These are phyloP conservation scores for Paramisgurnus dabryanus DNA, from an alignment of 2,113 vertebrate genomes.

Conservation along the genomic window DNA sequence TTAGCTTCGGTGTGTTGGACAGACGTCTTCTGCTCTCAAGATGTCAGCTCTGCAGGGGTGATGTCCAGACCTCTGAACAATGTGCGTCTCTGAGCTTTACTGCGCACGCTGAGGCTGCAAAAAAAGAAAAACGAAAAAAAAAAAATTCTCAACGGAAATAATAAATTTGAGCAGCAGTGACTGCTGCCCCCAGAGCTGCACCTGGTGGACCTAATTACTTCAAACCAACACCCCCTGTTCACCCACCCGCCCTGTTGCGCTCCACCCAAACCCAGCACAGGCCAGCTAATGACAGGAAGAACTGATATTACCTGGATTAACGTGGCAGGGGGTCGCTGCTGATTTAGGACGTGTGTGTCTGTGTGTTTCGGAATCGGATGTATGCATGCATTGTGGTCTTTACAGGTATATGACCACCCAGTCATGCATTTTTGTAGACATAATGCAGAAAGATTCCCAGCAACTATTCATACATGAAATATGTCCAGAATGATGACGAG, in stretches of 20 bases:
- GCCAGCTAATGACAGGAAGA: conserved; percentile 49
- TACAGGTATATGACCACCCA: conserved; percentile 22
- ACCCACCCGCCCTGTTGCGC: conserved; percentile 63
- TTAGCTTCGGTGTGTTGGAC: not conserved
- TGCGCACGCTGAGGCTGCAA: conserved; percentile 83
- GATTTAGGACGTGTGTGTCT: conserved; percentile 28
- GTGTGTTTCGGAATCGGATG: not conserved
- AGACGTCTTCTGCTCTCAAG: conserved; percentile 25
- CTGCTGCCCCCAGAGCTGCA: conserved; percentile 87
- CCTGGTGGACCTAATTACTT: conserved; percentile 95
- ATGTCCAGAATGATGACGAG: not conserved
- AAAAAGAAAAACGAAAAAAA: conserved; percentile 79
- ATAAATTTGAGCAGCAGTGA: conserved; percentile 93
- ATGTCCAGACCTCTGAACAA: conserved; percentile 56
- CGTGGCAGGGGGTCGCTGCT: conserved; percentile 29
- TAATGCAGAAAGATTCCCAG: not conserved
- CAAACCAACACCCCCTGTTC: conserved; percentile 76
- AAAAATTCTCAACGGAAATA: conserved; percentile 83
- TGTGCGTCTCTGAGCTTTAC: conserved; percentile 65
- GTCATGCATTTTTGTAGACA: not conserved
- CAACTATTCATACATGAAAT: not conserved
- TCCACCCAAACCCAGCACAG: conserved; percentile 40
- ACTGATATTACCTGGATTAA: conserved; percentile 37
- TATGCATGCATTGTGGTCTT: conserved; percentile 10
- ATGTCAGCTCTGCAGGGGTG: conserved; percentile 13